Base-by-base conservation (phyloP, 2,888 invertebrate species). In the Rapana venosa region DNA sequence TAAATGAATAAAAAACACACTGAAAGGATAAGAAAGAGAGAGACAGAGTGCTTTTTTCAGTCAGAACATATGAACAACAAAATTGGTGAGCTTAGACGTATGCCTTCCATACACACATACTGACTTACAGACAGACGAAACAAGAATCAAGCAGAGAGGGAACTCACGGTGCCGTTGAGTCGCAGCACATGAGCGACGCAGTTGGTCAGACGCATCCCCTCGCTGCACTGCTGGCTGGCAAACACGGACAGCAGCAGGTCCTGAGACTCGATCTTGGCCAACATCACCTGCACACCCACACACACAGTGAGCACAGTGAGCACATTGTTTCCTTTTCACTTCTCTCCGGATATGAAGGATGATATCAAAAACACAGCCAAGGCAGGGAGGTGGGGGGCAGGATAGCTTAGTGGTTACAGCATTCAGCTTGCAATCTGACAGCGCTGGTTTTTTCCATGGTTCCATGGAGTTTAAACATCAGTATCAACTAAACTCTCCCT, bases 101-200 rank as follows among this genome's bases (percentile, higher is more conserved):
- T 66, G 66, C 66, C 26, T 66, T 66, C 66, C 20, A 66, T 66
- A 77, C 30, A 30, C 74, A n/a, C 30, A 5, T 15, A n/a, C 30
- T n/a, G 30, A 58, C 58, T 58, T 0, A 85, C 84, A 85, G 0
- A 84, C 83, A 56, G n/a, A 30, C 30, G 0, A 26, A n/a, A 47
- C 47, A 47, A 2, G 8, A 47, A 47, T n/a, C 47, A 47, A 47
- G 47, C 22, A 26, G 70, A 20, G 20, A 70, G 47, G 47, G 47
- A 47, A 92, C 94, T 93, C 90, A 95, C 95, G 81, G 93, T 93
- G 92, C 94, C 95, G 87, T 92, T 92, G 17, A 94, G 94, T 66
- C 92, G 92, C 87, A 94, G 92, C 13, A 95, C 92, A 58, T 92
- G 94, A 35, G 94, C 93, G 26, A n/a, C 92, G 85, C 94, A 92